Conservation (phyloP, 2,797 vertebrate genomes). For the Alcedo atthis region DNA sequence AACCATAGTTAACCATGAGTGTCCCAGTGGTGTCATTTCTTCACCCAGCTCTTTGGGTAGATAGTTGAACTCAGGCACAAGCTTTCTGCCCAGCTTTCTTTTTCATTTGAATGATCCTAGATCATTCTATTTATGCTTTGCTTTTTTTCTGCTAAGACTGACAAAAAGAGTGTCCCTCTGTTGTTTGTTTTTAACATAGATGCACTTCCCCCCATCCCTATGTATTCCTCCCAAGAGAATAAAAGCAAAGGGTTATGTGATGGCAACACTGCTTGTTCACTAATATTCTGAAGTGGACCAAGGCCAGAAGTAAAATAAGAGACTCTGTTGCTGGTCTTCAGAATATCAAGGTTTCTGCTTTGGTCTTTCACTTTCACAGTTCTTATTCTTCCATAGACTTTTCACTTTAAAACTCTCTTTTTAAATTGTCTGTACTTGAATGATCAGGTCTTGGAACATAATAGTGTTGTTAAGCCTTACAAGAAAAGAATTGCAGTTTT, state of each 20-base stretch:
- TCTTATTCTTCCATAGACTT: not conserved
- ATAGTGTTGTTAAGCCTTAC: not conserved
- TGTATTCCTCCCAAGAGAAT: not conserved
- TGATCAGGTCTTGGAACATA: not conserved
- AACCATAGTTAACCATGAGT: not conserved
- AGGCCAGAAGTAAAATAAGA: not conserved
- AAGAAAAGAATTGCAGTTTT: constrained; percentile 9
- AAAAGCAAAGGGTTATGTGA: not conserved
- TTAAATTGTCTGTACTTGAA: constrained; percentile 28
- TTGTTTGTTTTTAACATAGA: not conserved
- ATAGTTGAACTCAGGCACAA: not conserved
- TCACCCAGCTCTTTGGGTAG: not conserved
- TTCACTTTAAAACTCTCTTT: constrained; percentile 16
- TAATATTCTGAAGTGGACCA: not conserved
- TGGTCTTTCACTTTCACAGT: not conserved
- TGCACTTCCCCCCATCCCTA: rapidly evolving
- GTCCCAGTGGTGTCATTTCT: rapidly evolving
- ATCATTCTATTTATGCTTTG: not conserved
- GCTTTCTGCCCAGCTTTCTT: not conserved
- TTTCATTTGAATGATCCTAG: not conserved
- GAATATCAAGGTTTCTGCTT: not conserved
- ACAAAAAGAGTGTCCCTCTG: not conserved
- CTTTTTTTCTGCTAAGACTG: not conserved
- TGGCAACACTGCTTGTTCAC: not conserved
- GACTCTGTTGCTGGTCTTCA: not conserved